Percentiles rank a stretch among this genome's conserved stretches.
Evolutionary conservation across 2,113 vertebrate species (phyloP).

Genomic region (Macaca fascicularis): DNA sequence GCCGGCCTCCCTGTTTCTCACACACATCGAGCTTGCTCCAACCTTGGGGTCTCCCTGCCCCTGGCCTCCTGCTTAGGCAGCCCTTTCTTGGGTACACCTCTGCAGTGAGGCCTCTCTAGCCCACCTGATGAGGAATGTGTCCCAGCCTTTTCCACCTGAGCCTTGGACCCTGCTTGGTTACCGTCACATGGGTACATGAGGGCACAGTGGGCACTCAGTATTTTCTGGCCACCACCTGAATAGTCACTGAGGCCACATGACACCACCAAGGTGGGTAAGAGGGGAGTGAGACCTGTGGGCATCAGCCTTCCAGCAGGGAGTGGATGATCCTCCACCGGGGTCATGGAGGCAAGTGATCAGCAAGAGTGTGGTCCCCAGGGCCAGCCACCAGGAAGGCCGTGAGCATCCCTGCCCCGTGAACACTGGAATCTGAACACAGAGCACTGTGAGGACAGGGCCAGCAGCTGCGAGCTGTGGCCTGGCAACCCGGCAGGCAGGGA

Average conservation of each 20-base stretch:
- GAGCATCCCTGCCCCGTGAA: no score
- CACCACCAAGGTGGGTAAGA: background rate
- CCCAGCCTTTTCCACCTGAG: background rate
- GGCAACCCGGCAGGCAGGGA: background rate
- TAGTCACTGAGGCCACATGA: rapidly evolving
- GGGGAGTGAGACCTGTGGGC: background rate
- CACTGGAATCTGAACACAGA: background rate
- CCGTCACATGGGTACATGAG: rapidly evolving
- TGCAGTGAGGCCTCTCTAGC: background rate
- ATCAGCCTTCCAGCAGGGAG: background rate
- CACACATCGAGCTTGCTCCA: rapidly evolving
- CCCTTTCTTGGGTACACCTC: background rate
- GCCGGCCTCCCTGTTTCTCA: background rate
- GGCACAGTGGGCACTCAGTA: background rate
- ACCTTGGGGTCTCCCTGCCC: background rate
- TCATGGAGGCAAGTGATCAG: rapidly evolving
- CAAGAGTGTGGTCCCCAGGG: rapidly evolving
- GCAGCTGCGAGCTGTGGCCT: rapidly evolving
- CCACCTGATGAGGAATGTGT: no score
- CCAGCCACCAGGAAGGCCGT: rapidly evolving
- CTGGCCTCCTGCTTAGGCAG: background rate
- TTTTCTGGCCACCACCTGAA: background rate
- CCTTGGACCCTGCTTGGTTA: rapidly evolving
- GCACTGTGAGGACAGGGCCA: background rate
- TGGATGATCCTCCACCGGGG: rapidly evolving